These are phyloP conservation scores for Muscidifurax raptorellus DNA, from an alignment of 1,140 invertebrate species.

Conservation along the genomic window DNA sequence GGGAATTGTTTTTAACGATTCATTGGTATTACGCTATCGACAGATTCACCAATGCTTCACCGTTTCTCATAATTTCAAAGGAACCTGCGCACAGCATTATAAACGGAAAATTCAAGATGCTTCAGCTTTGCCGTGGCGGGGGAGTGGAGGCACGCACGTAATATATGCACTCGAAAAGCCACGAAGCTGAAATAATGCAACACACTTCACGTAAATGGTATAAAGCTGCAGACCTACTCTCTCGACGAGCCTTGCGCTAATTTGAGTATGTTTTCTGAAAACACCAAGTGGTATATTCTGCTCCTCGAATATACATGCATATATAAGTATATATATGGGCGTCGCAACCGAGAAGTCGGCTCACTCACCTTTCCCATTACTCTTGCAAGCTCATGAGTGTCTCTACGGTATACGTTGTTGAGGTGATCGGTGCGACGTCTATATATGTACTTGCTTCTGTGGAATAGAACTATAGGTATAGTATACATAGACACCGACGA, in stretches of 20 bases:
- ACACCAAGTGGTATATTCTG: no score
- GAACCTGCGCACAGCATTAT: no score
- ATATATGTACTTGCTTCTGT: not conserved
- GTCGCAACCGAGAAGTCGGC: not conserved
- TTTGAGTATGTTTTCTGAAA: slow-evolving; percentile 62
- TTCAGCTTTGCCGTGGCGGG: no score
- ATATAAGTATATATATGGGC: not conserved
- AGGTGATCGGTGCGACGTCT: not conserved
- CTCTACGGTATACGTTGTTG: not conserved
- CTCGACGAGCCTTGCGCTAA: slow-evolving; percentile 58
- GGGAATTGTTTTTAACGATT: no score
- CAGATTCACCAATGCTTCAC: no score
- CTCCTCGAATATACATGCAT: not conserved
- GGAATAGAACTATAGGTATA: no score
- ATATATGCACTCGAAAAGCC: no score
- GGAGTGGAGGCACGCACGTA: no score
- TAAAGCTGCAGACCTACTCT: not conserved
- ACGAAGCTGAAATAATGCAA: no score
- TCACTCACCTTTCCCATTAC: not conserved
- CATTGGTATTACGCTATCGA: no score
- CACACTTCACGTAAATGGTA: not conserved
- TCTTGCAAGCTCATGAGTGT: not conserved
- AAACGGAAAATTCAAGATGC: no score
- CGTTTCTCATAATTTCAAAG: no score
- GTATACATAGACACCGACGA: not conserved